Base-by-base conservation (phyloP, 2,888 invertebrate genomes). In the Philaethria dido region DNA sequence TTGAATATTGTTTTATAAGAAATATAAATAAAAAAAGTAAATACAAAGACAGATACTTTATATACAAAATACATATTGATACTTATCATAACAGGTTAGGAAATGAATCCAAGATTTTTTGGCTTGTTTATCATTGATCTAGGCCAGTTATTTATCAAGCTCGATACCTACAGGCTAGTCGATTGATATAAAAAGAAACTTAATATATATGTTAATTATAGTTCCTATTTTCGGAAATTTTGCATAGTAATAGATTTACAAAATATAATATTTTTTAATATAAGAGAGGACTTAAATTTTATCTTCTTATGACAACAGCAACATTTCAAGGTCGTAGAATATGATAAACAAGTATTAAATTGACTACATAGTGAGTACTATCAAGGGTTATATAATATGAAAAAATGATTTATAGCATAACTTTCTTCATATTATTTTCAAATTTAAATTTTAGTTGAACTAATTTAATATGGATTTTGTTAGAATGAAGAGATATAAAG, bases 281-380 rank as follows among this genome's bases (percentile, higher is more conserved):
- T 52, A 52, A 52, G 8, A 29, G 9, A n/a, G n/a, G 25, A 8
- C 50, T 50, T n/a, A n/a, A 4, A 29, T 4, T 33, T n/a, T 52
- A 52, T 52, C 52, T 16, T 52, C 5, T 52, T 29, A 29, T 52
- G 29, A 52, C 29, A 52, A 33, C 52, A 11, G 52, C 11, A 25
- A 16, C 16, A 33, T 11, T 33, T 52, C 52, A 52, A 52, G 52
- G 52, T 33, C 33, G 16, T 5, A 16, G 52, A 11, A 16, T 52
- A 4, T 52, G 52, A 52, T 52, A 52, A 52, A 8, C 16, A 33
- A 52, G 29, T 16, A 52, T 18, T 52, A 33, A 52, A 29, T 52
- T 29, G 16, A 29, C 29, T 29, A 29, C 16, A 52, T 11, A 11
- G 11, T 16, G 29, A 18, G 3, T 29, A 11, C 1, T 29, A 52